A percentile compares a stretch with the other conserved stretches of the same genome.
phyloP scores from a whole-genome alignment of 2,888 invertebrate genomes.

The Pachymerium ferrugineum region DNA sequence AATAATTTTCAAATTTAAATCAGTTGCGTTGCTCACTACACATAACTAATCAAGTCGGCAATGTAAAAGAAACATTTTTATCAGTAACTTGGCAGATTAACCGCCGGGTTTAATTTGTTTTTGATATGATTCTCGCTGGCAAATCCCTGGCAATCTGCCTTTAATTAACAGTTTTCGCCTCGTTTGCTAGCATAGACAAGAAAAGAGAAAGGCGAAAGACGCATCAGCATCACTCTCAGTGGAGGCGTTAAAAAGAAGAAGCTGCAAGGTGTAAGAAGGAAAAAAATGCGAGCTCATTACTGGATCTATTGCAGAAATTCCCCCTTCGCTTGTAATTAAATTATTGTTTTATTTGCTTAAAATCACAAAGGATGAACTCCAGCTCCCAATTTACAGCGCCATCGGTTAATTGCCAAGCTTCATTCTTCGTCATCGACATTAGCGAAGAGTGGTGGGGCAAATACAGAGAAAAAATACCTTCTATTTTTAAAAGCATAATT shows the following conservation, averaged over 20 bases:
- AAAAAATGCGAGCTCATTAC: slow-evolving; percentile 16
- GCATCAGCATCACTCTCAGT: slow-evolving; percentile 22
- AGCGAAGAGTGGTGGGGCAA: not conserved
- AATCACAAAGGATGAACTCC: slow-evolving; percentile 27
- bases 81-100: not conserved
- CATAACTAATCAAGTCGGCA: not conserved
- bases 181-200: not conserved
- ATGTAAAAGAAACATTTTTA: slow-evolving; percentile 3
- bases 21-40: not conserved
- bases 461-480: not conserved
- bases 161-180: slow-evolving; percentile 27
- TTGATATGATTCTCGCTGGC: slow-evolving; percentile 20
- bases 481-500: not conserved
- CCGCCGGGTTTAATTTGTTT: slow-evolving; percentile 24
- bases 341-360: slow-evolving; percentile 27
- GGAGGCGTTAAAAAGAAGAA: slow-evolving; percentile 24
- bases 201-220: slow-evolving; percentile 9
- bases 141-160: slow-evolving; percentile 27
- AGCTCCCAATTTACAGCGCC: slow-evolving; percentile 9
- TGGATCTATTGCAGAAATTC: slow-evolving; percentile 24
- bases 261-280: slow-evolving; percentile 11
- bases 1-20: not conserved
- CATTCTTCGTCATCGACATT: not conserved
- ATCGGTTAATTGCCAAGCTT: slow-evolving; percentile 20
- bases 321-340: slow-evolving; percentile 20